A percentile compares a stretch with the other conserved stretches of the same genome.
Conservation (phyloP, 2,888 invertebrate species). For the Drosophila nr. fundita region DNA sequence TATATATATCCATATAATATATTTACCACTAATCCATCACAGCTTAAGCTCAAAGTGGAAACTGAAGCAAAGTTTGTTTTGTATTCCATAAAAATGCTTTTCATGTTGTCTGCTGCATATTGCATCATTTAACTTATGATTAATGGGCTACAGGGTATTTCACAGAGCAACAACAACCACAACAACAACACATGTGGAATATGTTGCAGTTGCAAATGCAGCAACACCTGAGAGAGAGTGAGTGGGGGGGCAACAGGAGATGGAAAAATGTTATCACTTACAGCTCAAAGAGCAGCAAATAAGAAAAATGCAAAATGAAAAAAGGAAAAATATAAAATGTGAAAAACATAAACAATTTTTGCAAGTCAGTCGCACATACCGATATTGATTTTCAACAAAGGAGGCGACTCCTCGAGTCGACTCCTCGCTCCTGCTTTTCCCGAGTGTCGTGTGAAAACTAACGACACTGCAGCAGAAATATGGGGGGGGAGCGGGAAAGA, state of each 20-base stretch:
- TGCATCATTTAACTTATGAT: not conserved
- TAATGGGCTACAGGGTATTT: slow-evolving; percentile 1
- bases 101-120: not conserved
- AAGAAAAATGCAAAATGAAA: not conserved
- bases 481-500: not conserved
- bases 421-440: slow-evolving; percentile 2
- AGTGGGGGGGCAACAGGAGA: slow-evolving; percentile 1
- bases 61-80: not conserved
- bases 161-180: not conserved
- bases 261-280: slow-evolving; percentile 67
- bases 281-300: slow-evolving; percentile 70
- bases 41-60: not conserved
- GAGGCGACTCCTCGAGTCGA: slow-evolving; percentile 3
- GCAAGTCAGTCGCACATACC: slow-evolving; percentile 45
- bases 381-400: slow-evolving; percentile 70
- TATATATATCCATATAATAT: no score
- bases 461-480: slow-evolving; percentile 70
- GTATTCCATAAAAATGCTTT: not conserved
- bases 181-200: slow-evolving; percentile 18
- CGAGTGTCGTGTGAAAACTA: slow-evolving; percentile 76
- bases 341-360: slow-evolving; percentile 58
- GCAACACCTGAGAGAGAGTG: slow-evolving; percentile 41
- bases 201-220: slow-evolving; percentile 27
- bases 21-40: not conserved
- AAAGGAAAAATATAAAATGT: slow-evolving; percentile 1